These are phyloP conservation scores for Drosophila novamexicana DNA, from an alignment of 1,140 invertebrate species.

Conservation along the genomic window DNA sequence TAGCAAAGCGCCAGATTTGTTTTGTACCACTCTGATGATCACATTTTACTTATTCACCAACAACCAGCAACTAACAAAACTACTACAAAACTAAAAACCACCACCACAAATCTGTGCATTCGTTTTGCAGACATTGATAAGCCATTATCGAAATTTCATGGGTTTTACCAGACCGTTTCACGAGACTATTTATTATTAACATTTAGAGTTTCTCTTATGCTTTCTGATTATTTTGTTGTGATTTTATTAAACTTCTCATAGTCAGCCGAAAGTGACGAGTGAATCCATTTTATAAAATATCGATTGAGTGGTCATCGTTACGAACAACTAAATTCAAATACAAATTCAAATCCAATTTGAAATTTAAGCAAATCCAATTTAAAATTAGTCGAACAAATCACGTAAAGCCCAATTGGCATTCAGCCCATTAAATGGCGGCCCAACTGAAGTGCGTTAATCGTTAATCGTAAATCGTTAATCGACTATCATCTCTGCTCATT, in stretches of 20 bases:
- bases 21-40: constrained; percentile 37
- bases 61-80: constrained; percentile 26
- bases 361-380: constrained; percentile 10
- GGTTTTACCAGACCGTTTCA: constrained; percentile 53
- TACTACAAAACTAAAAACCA: constrained; percentile 46
- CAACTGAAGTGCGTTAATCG: constrained; percentile 24
- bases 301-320: constrained; percentile 84
- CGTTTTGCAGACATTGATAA: constrained; percentile 64
- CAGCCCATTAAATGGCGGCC: constrained; percentile 23
- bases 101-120: constrained; percentile 56
- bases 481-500: constrained; percentile 6
- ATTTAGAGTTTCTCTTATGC: constrained; percentile 3
- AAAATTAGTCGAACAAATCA: constrained; percentile 34
- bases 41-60: constrained; percentile 46
- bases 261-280: constrained; percentile 38
- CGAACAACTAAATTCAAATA: constrained; percentile 42
- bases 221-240: constrained; percentile 15
- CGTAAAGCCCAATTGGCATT: constrained; percentile 40
- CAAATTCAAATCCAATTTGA: constrained; percentile 40
- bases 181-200: constrained; percentile 49
- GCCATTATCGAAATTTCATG: constrained; percentile 84
- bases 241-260: constrained; percentile 37
- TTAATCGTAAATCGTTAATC: constrained; percentile 2
- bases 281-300: constrained; percentile 79
- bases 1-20: constrained; percentile 34